These are phyloP conservation scores for Phengaris alcon DNA, from an alignment of 2,888 invertebrate species.

Conservation along the genomic window DNA sequence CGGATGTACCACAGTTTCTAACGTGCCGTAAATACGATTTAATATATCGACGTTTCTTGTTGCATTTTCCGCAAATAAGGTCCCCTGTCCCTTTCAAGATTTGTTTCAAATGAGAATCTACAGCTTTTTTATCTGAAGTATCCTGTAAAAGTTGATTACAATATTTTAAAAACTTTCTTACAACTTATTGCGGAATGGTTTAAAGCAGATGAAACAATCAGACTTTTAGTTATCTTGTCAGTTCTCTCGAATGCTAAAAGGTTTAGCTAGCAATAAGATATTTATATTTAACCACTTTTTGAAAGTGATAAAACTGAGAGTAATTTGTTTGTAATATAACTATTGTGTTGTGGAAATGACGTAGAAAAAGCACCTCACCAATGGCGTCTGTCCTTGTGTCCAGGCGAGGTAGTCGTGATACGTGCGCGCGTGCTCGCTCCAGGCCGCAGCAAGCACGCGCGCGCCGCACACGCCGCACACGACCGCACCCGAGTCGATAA, in stretches of 20 bases:
- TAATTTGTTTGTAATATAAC: no score
- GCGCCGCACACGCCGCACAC: constrained; percentile 19
- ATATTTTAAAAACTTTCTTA: neutral
- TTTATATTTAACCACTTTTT: no score
- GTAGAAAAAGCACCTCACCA: neutral
- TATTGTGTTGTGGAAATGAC: no score
- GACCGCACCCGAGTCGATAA: neutral
- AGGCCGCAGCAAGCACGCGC: neutral
- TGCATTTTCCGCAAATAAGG: constrained; percentile 48
- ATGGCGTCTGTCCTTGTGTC: neutral
- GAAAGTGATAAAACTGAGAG: no score
- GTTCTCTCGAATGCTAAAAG: neutral
- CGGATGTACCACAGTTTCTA: constrained; percentile 42
- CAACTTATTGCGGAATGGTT: neutral
- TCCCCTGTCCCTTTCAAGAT: constrained; percentile 41
- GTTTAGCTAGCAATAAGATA: neutral
- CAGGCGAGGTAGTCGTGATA: constrained; percentile 14
- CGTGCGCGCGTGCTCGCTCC: constrained; percentile 11
- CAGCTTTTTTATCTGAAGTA: constrained; percentile 37
- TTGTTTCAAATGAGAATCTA: constrained; percentile 42
- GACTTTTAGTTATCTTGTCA: no score
- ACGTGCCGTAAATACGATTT: constrained; percentile 48
- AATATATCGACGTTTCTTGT: constrained; percentile 40
- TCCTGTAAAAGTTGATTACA: constrained; percentile 30
- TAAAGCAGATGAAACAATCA: neutral